Base-by-base conservation (phyloP, 1,140 invertebrate species). In the Ditylenchus dipsaci region DNA sequence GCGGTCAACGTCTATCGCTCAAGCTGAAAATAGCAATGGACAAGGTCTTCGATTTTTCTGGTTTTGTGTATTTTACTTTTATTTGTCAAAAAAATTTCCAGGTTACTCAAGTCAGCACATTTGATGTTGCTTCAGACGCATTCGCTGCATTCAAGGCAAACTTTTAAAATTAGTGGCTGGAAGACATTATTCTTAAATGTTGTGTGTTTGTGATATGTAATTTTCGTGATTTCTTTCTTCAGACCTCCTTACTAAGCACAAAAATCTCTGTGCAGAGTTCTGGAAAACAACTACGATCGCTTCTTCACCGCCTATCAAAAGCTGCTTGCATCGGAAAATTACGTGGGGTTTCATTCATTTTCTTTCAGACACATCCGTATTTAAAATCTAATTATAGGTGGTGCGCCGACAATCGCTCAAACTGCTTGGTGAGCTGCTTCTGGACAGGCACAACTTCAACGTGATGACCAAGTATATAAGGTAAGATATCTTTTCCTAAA, bases 111-210 rank as follows among this genome's bases (percentile, higher is more conserved):
- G 91, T 97, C 69, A 97, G 95, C 66, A 97, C 95, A 67, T 99
- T 99, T 88, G 96, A 99, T 88, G 98, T 99, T 83, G 95, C 96
- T 83, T 97, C 95, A 74, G 96, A 99, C 90, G 96, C 95, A 85
- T 99, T 99, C 88, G 95, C 95, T 83, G 98, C 96, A 69, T 99
- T 99, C 88, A 98, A 98, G 89, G 93, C 94, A 84, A 72, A 68
- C 75, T 56, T 0, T 56, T 57, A 13, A 29, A 21, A 71, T 65
- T 13, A n/a, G n/a, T n/a, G n/a, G n/a, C n/a, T n/a, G n/a, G n/a
- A n/a, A n/a, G n/a, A n/a, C n/a, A n/a, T n/a, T n/a, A n/a, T n/a
- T n/a, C n/a, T n/a, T n/a, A n/a, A n/a, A n/a, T 21, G 9, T 0
- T 47, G 23, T 17, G 33, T 11, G 38, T 38, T 38, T 38, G 3